Conservation (phyloP, 2,888 invertebrate genomes). For the Tromatobia lineatoria region DNA sequence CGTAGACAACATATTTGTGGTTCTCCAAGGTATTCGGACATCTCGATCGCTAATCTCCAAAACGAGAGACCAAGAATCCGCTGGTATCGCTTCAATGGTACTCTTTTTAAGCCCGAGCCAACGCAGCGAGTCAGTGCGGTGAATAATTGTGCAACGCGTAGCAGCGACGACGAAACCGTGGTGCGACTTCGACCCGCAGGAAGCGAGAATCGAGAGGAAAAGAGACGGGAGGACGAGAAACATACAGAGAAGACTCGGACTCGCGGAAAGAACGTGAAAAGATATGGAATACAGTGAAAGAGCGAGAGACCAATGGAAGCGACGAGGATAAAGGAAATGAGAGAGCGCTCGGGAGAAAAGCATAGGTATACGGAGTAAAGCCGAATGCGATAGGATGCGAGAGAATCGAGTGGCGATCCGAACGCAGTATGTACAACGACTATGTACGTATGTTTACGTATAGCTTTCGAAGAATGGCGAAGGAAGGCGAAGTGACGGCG, state of each 20-base stretch:
- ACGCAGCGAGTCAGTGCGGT: constrained; percentile 51
- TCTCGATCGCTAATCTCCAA: constrained; percentile 36
- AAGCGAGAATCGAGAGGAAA: constrained; percentile 58
- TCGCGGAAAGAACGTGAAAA: constrained; percentile 56
- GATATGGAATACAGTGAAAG: constrained; percentile 51
- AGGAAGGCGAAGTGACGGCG: constrained; percentile 74
- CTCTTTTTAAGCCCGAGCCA: constrained; percentile 12
- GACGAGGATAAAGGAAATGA: constrained; percentile 60
- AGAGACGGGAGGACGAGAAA: constrained; percentile 75
- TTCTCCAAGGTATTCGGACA: constrained; percentile 30
- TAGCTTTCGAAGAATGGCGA: constrained; percentile 67
- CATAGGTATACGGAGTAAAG: constrained; percentile 67
- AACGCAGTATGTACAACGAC: constrained; percentile 32
- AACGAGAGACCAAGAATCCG: constrained; percentile 37
- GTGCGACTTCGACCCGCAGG: constrained; percentile 31
- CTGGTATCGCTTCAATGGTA: constrained; percentile 34
- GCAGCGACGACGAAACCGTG: constrained; percentile 19
- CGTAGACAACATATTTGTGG: neutral
- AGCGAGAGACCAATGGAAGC: constrained; percentile 50
- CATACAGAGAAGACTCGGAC: constrained; percentile 23
- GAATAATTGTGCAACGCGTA: constrained; percentile 63
- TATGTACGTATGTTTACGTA: constrained; percentile 37
- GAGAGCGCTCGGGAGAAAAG: constrained; percentile 62
- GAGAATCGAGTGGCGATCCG: constrained; percentile 52
- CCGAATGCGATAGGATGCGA: constrained; percentile 55